Conservation (phyloP, 2,113 vertebrate genomes). For the Raja brachyura region DNA sequence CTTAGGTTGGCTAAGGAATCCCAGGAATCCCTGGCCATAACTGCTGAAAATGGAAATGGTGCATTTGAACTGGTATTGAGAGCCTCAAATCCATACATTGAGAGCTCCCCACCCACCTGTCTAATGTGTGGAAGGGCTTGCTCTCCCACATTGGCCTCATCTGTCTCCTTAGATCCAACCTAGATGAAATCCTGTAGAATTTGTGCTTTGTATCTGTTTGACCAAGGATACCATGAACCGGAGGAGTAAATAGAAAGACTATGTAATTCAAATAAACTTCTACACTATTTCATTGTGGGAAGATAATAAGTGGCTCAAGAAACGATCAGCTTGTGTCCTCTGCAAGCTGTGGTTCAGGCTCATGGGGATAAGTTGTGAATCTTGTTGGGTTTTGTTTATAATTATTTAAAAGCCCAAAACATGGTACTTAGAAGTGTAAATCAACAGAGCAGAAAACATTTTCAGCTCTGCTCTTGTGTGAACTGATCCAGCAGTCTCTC, state of each 20-base stretch:
- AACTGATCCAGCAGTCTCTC: conserved; percentile 10
- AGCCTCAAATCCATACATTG: no score
- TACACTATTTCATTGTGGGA: background rate
- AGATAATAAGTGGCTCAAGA: background rate
- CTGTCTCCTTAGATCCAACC: no score
- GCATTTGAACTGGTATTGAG: no score
- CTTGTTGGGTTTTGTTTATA: background rate
- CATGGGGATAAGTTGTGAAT: no score
- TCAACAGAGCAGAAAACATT: conserved; percentile 1
- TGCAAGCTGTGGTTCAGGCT: background rate
- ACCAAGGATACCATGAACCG: background rate
- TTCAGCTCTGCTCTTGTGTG: conserved; percentile 4
- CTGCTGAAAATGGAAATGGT: no score
- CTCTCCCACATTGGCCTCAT: no score
- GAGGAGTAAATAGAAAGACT: background rate
- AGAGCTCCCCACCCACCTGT: no score
- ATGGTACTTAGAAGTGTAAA: conserved; percentile 3
- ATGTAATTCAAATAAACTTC: background rate
- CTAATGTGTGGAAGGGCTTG: no score
- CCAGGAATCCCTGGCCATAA: no score
- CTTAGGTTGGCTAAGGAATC: no score
- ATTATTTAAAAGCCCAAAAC: background rate
- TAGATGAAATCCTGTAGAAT: background rate
- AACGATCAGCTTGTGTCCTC: background rate
- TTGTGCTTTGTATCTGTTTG: background rate